Evolutionary conservation across 2,113 vertebrate genomes (phyloP).

Genomic region (Chionodraco myersi): DNA sequence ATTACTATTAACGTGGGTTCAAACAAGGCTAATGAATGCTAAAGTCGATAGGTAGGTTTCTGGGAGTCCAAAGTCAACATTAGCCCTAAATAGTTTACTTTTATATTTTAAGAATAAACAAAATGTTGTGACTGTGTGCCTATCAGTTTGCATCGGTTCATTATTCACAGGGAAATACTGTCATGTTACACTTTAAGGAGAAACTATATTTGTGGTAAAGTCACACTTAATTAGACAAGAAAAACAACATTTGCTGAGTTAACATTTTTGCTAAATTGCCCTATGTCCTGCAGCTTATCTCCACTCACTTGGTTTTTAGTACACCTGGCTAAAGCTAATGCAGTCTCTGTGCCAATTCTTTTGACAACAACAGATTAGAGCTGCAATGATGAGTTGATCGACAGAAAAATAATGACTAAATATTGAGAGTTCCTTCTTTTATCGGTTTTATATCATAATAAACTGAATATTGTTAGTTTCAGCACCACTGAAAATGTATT

Average conservation of each 20-base stretch:
- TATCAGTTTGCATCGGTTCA: background rate
- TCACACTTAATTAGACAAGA: background rate
- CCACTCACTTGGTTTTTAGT: background rate
- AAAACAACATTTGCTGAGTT: background rate
- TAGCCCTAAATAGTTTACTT: background rate
- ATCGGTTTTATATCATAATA: no score
- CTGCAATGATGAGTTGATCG: no score
- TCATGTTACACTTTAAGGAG: background rate
- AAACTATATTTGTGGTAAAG: background rate
- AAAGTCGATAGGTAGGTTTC: background rate
- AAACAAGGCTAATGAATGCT: background rate
- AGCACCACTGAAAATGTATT: background rate
- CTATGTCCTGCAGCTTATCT: background rate
- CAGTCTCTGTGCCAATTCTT: background rate
- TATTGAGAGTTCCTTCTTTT: no score
- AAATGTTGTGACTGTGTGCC: background rate
- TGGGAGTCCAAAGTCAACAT: slow-evolving; percentile 6
- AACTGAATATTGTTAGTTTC: no score
- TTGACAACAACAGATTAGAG: no score
- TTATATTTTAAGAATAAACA: background rate
- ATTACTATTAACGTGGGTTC: slow-evolving; percentile 28
- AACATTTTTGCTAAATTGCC: background rate
- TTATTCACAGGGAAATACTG: background rate
- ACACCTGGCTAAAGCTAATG: background rate
- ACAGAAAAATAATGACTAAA: no score